Conservation (phyloP, 2,797 vertebrate genomes). For the Poecile montanus region DNA sequence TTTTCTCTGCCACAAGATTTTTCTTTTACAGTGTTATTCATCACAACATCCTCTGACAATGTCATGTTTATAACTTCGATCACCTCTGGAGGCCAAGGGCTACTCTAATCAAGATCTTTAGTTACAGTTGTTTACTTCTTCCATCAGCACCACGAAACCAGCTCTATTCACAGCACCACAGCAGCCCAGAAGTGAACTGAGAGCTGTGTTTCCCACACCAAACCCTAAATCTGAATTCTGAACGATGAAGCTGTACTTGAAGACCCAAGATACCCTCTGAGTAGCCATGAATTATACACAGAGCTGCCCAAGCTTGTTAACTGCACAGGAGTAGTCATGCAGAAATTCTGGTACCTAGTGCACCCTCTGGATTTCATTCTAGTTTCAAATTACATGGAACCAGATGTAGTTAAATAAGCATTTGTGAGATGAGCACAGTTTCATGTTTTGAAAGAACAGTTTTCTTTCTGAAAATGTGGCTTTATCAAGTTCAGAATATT, state of each 20-base stretch:
- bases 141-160: background rate
- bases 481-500: background rate
- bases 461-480: background rate
- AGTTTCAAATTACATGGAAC: background rate
- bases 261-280: conserved; percentile 19
- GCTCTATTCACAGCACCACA: background rate
- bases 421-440: background rate
- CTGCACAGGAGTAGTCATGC: background rate
- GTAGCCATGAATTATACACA: conserved; percentile 53
- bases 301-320: conserved; percentile 42
- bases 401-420: background rate
- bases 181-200: background rate
- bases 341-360: background rate
- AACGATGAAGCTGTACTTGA: background rate
- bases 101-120: background rate
- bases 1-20: background rate
- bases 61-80: background rate
- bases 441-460: background rate
- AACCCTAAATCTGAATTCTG: background rate
- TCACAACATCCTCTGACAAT: background rate
- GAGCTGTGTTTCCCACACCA: background rate
- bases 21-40: background rate
- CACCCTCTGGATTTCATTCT: conserved; percentile 28
- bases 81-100: background rate
- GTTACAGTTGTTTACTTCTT: background rate